Evolutionary conservation across 2,797 vertebrate genomes (phyloP).

Genomic region (Percopsis omiscomaycus): DNA sequence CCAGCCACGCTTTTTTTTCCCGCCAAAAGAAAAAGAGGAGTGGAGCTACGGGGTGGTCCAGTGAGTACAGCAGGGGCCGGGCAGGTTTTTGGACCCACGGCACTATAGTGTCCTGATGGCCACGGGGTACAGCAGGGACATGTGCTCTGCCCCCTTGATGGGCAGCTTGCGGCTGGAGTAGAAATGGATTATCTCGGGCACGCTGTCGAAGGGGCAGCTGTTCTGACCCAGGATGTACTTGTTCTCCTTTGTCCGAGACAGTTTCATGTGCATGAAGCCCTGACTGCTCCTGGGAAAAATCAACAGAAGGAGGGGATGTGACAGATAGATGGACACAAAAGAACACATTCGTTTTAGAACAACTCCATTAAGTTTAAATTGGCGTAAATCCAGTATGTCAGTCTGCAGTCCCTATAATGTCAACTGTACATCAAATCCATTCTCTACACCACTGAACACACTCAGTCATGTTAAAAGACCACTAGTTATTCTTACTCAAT

Average conservation of each 20-base stretch:
- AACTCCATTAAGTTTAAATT: neutral
- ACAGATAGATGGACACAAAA: constrained; percentile 12
- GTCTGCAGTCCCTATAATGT: no score
- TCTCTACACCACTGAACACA: no score
- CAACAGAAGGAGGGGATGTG: constrained; percentile 7
- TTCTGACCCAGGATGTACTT: constrained; percentile 97
- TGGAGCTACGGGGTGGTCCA: constrained; percentile 31
- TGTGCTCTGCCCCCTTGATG: constrained; percentile 98
- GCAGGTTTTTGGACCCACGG: constrained; percentile 20
- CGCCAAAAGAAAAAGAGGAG: constrained; percentile 15
- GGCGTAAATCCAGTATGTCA: no score
- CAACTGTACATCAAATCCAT: no score
- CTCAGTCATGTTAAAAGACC: neutral
- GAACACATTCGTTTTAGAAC: neutral
- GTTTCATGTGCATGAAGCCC: constrained; percentile 99
- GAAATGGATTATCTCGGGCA: constrained; percentile 96
- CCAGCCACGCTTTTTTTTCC: constrained; percentile 12
- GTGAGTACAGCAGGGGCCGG: constrained; percentile 28
- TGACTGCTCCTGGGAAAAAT: constrained; percentile 90
- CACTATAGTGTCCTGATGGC: constrained; percentile 93
- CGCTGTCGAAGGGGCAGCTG: constrained; percentile 93
- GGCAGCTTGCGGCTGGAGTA: constrained; percentile 97
- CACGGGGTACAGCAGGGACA: constrained; percentile 97
- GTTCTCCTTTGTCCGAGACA: constrained; percentile 93
- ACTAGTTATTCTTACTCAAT: constrained; percentile 4